Evolutionary conservation across 2,113 vertebrate genomes (phyloP), one percentile per base, ranked within the genome.

Genomic region (Lipophrys pholis): DNA sequence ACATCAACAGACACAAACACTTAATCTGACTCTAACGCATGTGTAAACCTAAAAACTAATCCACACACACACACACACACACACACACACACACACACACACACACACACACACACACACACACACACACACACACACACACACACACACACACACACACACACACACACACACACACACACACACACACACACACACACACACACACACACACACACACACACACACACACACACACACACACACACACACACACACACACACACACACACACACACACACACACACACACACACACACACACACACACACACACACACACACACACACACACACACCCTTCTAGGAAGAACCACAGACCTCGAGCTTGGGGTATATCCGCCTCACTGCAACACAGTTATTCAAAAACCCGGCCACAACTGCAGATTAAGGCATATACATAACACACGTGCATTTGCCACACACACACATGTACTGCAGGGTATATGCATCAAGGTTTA

Each of bases 321-420:
- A 11, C 45, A 6, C 45, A 15, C 14, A 52, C 12, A 40, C 40
- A 56, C 64, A 46, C 21, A 64, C 39, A 82, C 75, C 89, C 83
- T 94, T 94, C 93, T 93, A 94, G 92, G 93, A 94, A 94, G 92
- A 94, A 93, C 93, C 92, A 85, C 93, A 93, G 40, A 87, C 58
- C 58, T 59, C 51, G 30, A 80, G 67, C 76, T 83, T 46, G 5
- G 69, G 69, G 85, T 83, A 91, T 84, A 92, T 90, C 91, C 90
- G 91, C 77, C 77, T 75, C 48, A 45, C 15, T 75, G 69, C 70
- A 49, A 49, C 36, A 30, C 39, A 72, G 63, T 89, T 89, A 91
- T 89, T 93, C 89, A 87, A 89, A 91, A 83, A 76, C 87, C 56
- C 30, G 49, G 76, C 90, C 91, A 78, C 92, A 93, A 86, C 56